A percentile compares a stretch with the other conserved stretches of the same genome.
phyloP scores from a whole-genome alignment of 2,888 invertebrate genomes.

The Oasisia sp. region DNA sequence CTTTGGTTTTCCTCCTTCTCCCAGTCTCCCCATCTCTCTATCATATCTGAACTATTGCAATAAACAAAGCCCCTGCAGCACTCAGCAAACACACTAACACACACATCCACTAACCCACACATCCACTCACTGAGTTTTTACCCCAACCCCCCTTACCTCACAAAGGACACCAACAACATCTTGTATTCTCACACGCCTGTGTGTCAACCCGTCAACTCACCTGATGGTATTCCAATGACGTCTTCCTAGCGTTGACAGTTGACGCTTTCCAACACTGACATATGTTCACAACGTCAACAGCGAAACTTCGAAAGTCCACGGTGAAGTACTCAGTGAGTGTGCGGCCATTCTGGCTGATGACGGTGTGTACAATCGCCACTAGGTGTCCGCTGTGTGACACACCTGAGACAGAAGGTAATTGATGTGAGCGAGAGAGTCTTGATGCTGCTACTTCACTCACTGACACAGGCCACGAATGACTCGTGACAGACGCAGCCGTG shows the following conservation, averaged over 20 bases:
- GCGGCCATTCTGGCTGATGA: not conserved
- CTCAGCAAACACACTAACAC: not conserved
- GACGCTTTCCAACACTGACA: not conserved
- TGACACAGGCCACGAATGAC: not conserved
- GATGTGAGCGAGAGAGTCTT: not conserved
- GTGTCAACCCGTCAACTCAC: not conserved
- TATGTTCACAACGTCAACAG: not conserved
- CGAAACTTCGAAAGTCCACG: not conserved
- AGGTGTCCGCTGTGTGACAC: not conserved
- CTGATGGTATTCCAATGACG: not conserved
- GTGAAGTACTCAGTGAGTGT: not conserved
- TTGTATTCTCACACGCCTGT: not conserved
- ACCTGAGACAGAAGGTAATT: not conserved
- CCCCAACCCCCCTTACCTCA: not conserved
- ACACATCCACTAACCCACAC: too few relatives aligned
- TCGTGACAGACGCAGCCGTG: not conserved
- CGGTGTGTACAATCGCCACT: not conserved
- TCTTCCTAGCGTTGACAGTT: not conserved
- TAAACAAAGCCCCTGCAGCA: not conserved
- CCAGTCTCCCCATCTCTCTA: not conserved
- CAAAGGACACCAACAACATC: not conserved
- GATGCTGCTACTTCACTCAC: not conserved
- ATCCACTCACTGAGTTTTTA: not conserved
- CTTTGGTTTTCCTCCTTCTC: too few relatives aligned
- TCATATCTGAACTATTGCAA: not conserved